phyloP scores from a whole-genome alignment of 2,797 vertebrate species.

The Brachyrhaphis roseni region DNA sequence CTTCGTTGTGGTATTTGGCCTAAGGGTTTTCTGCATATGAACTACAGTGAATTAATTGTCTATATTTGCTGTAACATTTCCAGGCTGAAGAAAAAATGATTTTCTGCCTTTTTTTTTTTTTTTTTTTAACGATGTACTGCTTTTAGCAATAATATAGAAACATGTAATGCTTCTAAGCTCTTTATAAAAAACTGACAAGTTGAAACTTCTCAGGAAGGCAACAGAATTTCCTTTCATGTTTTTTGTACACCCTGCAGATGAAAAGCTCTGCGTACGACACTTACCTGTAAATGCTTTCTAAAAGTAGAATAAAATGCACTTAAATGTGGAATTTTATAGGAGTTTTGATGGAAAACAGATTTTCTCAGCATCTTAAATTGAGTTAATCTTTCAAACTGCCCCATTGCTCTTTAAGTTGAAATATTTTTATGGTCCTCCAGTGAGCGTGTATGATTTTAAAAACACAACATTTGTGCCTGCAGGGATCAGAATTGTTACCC shows the following conservation, averaged over 20 bases:
- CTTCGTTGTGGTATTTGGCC: neutral
- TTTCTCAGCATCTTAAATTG: conserved; percentile 28
- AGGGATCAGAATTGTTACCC: conserved; percentile 59
- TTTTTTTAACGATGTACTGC: conserved; percentile 9
- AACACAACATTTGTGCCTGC: conserved; percentile 46
- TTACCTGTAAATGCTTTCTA: conserved; percentile 34
- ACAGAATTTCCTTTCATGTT: neutral
- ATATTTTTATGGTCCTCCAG: conserved; percentile 38
- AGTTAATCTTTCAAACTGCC: conserved; percentile 32
- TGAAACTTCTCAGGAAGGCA: neutral
- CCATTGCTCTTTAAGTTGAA: conserved; percentile 28
- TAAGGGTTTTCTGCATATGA: neutral
- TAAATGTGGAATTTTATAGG: conserved; percentile 10
- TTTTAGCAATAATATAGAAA: conserved; percentile 31
- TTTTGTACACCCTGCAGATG: neutral
- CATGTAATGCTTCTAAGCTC: conserved; percentile 17
- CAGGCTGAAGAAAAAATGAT: conserved; percentile 5
- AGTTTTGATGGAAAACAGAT: conserved; percentile 28
- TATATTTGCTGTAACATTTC: conserved; percentile 25
- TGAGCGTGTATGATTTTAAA: conserved; percentile 31
- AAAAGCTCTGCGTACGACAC: neutral
- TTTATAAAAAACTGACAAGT: conserved; percentile 32
- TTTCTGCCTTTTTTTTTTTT: conserved; percentile 2
- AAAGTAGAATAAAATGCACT: conserved; percentile 7
- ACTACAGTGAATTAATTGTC: neutral